Conservation (phyloP, 2,113 vertebrate genomes). For the Ivindomyrus marchei region DNA sequence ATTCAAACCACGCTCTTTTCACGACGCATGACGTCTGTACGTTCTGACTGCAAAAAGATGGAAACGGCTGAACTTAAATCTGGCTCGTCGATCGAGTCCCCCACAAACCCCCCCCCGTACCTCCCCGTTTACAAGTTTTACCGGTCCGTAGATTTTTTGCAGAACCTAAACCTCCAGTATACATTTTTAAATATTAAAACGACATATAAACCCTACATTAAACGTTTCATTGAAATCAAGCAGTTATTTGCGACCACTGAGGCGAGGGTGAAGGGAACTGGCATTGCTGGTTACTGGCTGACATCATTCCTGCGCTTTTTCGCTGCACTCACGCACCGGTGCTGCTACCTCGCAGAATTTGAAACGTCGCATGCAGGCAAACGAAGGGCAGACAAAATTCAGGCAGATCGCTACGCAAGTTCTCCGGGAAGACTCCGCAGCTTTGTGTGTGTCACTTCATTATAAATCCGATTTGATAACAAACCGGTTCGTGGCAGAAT, state of each 20-base stretch:
- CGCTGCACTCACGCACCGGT: background rate
- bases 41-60: background rate
- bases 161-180: background rate
- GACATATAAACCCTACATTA: background rate
- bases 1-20: background rate
- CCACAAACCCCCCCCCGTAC: background rate
- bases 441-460: background rate
- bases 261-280: background rate
- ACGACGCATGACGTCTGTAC: background rate
- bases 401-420: background rate
- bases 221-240: background rate
- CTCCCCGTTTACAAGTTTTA: background rate
- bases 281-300: background rate
- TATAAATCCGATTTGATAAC: background rate
- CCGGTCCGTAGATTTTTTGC: background rate
- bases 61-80: background rate
- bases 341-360: background rate
- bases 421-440: background rate
- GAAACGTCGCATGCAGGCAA: background rate
- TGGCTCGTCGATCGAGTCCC: background rate
- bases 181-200: background rate
- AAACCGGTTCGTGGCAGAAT: background rate
- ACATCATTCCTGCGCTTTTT: background rate
- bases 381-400: background rate
- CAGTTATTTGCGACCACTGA: background rate